phyloP scores from a whole-genome alignment of 2,888 invertebrate species.

The Tipula confusa region DNA sequence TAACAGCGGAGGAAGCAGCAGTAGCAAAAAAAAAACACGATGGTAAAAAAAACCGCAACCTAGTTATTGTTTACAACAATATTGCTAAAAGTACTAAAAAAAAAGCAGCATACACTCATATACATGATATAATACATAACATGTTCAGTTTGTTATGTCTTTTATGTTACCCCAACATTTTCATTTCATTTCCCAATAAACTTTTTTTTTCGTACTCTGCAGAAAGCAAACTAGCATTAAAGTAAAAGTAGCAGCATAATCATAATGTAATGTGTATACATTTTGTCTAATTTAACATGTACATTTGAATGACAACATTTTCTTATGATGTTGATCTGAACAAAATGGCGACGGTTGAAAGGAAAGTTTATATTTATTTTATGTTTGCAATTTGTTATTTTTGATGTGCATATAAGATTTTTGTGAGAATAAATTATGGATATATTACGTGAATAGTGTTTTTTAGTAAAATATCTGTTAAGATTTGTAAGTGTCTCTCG shows the following conservation, averaged over 20 bases:
- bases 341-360: background rate
- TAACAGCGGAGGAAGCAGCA: background rate
- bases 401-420: background rate
- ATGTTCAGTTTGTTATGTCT: slow-evolving; percentile 1
- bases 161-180: slow-evolving; percentile 8
- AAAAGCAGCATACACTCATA: background rate
- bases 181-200: slow-evolving; percentile 20
- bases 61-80: slow-evolving; percentile 15
- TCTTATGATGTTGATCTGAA: background rate
- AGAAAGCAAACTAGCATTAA: slow-evolving; percentile 25
- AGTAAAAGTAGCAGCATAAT: slow-evolving; percentile 20
- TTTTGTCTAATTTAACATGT: slow-evolving; percentile 3
- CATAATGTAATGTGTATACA: slow-evolving; percentile 3
- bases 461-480: no score
- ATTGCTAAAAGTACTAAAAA: background rate
- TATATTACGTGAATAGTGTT: background rate
- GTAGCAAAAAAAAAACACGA: background rate
- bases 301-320: background rate
- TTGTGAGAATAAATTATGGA: background rate
- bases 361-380: background rate
- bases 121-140: background rate
- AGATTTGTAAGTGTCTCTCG: no score
- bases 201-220: background rate
- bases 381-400: background rate
- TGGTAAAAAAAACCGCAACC: background rate